Percentiles rank a stretch among this genome's conserved stretches.
These are phyloP conservation scores for Julus scandinavius DNA, from an alignment of 2,888 invertebrate species.

Conservation along the genomic window DNA sequence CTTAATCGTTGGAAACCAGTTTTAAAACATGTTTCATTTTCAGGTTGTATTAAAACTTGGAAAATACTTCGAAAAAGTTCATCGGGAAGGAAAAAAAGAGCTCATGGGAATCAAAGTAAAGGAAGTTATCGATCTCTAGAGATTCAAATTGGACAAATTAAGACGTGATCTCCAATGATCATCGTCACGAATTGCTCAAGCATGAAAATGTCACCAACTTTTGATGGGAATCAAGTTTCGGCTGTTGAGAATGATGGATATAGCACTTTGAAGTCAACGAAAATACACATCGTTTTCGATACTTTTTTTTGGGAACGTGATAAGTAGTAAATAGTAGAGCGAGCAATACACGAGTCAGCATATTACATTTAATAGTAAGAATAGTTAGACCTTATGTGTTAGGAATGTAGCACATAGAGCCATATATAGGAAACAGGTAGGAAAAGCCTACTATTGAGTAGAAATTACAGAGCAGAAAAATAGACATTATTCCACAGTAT, in stretches of 20 bases:
- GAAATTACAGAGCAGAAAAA: conserved; percentile 45
- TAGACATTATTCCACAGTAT: conserved; percentile 43
- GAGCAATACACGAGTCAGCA: conserved; percentile 13
- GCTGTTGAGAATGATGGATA: conserved; percentile 22
- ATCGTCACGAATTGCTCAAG: not conserved
- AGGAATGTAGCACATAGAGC: conserved; percentile 36
- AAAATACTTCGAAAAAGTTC: not conserved
- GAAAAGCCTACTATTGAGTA: conserved; percentile 42
- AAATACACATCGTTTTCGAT: conserved; percentile 9
- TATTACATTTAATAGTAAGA: conserved; percentile 43
- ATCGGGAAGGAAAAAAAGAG: not conserved
- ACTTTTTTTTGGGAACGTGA: conserved; percentile 24
- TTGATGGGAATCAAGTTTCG: conserved; percentile 23
- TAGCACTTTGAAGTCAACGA: conserved; percentile 40
- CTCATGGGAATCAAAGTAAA: not conserved
- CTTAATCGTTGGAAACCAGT: not conserved
- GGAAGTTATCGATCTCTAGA: conserved; percentile 5
- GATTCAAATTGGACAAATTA: not conserved
- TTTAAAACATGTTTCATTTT: too few species aligned
- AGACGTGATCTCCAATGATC: not conserved
- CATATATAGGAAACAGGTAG: conserved; percentile 45
- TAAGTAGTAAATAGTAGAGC: conserved; percentile 42
- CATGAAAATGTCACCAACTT: not conserved
- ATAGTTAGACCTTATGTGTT: conserved; percentile 43
- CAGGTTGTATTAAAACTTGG: not conserved